Evolutionary conservation across 2,113 vertebrate genomes (phyloP), one percentile per base, ranked within the genome.

Genomic region (Muntiacus muntjak): DNA sequence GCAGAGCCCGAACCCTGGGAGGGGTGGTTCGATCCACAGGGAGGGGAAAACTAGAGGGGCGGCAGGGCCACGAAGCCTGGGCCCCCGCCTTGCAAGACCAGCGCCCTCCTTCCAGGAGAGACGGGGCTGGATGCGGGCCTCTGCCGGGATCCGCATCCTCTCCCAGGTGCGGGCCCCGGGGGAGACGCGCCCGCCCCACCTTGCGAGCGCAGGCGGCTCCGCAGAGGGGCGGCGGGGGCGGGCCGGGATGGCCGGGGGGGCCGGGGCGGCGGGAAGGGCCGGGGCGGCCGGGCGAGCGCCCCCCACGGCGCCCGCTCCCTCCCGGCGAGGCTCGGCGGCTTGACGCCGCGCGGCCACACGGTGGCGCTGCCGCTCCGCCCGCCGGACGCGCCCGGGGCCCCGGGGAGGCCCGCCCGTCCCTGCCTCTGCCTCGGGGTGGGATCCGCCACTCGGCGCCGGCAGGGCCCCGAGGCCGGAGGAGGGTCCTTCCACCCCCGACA

Each of bases 91-190:
- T 93, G 85, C 87, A 88, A 97, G 95, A 83, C 67, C 92, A 89
- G 71, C 7, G 83, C 43, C 33, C 71, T 95, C 74, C 78, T 89
- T 93, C 85, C 97, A 71, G 89, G 95, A 98, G 97, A 81, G 81
- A 52, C 81, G 82, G 45, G 89, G 92, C 97, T 83, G 0, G 0
- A 0, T 0, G 0, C 0, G 0, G 0, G 0, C 6, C 13, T n/a
- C 0, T 0, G 11, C 3, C 28, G 57, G 96, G 50, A 23, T 5
- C 86, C 26, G 14, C 15, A 40, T 25, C 26, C 47, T 54, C 40
- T 11, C 50, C 36, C 45, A 2, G 55, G 1, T 0, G n/a, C n/a
- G 1, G 62, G 1, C 15, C 7, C 15, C 1, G 30, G 30, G 50
- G 6, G 62, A 7, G 17, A 17, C 60, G 60, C 43, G 17, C 28